Percentiles rank a stretch among this genome's conserved stretches.
Evolutionary conservation across 2,888 invertebrate species (phyloP).

Genomic region (Napeogenes inachia): DNA sequence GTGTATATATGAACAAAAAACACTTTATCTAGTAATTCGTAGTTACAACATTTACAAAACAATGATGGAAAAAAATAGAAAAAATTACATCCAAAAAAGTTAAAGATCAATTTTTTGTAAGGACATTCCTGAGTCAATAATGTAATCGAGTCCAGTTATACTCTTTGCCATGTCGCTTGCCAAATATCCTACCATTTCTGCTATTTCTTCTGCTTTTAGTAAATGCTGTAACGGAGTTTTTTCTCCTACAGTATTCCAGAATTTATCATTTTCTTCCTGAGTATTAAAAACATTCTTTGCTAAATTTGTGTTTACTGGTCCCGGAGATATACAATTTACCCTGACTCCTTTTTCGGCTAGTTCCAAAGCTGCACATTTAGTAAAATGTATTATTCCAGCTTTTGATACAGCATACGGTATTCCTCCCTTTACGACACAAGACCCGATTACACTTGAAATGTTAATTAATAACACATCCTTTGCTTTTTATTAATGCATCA

Average conservation of each 20-base stretch:
- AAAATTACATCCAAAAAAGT: too few relatives aligned
- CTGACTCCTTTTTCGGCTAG: background rate
- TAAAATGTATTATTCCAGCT: background rate
- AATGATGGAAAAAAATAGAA: too few relatives aligned
- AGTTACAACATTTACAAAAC: too few relatives aligned
- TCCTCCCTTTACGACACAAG: background rate
- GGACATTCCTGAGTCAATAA: too few relatives aligned
- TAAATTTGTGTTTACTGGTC: background rate
- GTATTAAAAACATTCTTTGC: background rate
- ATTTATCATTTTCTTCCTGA: conserved; percentile 4
- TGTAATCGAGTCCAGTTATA: too few relatives aligned
- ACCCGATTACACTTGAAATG: background rate
- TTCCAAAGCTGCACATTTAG: conserved; percentile 2
- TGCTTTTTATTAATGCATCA: background rate
- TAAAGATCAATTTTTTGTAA: too few relatives aligned
- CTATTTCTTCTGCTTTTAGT: background rate
- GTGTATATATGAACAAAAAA: too few relatives aligned
- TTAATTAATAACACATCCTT: conserved; percentile 4
- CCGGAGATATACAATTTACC: conserved; percentile 1
- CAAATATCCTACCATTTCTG: background rate
- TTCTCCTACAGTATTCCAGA: background rate
- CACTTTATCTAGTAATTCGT: too few relatives aligned
- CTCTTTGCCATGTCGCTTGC: background rate
- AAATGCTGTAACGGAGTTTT: background rate
- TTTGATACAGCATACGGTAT: background rate